Base-by-base conservation (phyloP, 2,888 invertebrate genomes). In the Lithodes maja region DNA sequence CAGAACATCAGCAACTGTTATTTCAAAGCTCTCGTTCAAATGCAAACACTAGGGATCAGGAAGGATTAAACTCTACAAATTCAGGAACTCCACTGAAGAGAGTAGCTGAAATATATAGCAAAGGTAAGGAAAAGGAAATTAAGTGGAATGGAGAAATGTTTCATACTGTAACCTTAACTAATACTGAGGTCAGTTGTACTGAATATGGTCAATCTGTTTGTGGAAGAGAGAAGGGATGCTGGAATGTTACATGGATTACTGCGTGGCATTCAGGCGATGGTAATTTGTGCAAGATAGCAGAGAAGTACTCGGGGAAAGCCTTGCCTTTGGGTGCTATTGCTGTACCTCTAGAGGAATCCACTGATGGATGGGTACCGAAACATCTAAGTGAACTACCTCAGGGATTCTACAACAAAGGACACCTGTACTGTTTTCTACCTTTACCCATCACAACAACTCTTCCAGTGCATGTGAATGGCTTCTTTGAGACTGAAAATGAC, bases 371-470 rank as follows among this genome's bases (percentile, higher is more conserved):
- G 83, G 17, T 69, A 52, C 78, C 83, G 12, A n/a, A 61, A 52
- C 17, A 33, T 3, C 83, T 87, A 7, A n/a, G 33, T n/a, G 78
- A 87, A 12, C 78, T 87, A 53, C 87, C 87, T 33, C 49, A 1
- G 12, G 87, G 87, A 2, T 87, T 87, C 68, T 87, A 87, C 55
- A 55, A 12, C 17, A 50, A 87, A 69, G 75, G 87, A 68, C 83
- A 83, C 61, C 69, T 87, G n/a, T 83, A 87, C 33, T 87, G 87
- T 52, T 87, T 87, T 61, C 69, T 87, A 12, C 87, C 87, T 52
- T 69, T 87, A 49, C 83, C 87, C 33, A 69, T 87, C 17, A 77
- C 55, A 69, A 87, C 82, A 17, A 12, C 61, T 53, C 71, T 87
- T 2, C 68, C 83, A 3, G 83, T 83, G 1, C 87, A 87, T 33